Base-by-base conservation (phyloP, 2,113 vertebrate genomes). In the Halichoeres trimaculatus region DNA sequence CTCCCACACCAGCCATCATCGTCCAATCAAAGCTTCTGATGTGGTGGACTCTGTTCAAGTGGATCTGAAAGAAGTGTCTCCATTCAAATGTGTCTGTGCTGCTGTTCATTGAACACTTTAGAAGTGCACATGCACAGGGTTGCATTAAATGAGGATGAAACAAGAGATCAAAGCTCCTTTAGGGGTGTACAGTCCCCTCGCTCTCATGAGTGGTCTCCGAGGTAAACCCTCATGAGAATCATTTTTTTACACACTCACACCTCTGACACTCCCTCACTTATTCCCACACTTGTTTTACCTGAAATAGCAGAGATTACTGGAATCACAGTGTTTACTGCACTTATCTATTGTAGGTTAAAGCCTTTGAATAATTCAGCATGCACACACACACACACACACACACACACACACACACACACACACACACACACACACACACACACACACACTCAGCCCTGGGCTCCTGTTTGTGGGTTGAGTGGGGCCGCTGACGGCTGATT, bases 301-400 rank as follows among this genome's bases (percentile, higher is more conserved):
- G 51, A 86, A 87, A 88, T 89, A 89, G 78, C 84, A 74, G 72
- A 87, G 81, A 88, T 93, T 85, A 90, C 85, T 50, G 80, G 89
- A 89, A 87, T 84, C 72, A 55, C 71, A 65, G 70, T 85, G 86
- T 78, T 86, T 70, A 70, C 81, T 70, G 75, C 80, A 78, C 83
- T 69, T 83, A 84, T 54, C 73, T 63, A 63, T 73, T 70, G 80
- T 65, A 83, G 78, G 91, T 91, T 91, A 89, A 89, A 90, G 57
- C 73, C 74, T 82, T 78, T 93, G 71, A 94, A 93, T 93, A 90
- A 94, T 92, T 91, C 88, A 93, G 71, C 47, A 53, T 75, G 4
- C 35, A 19, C 14, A 74, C 14, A 56, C 52, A 74, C 23, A 45
- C 69, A 53, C 59, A 45, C 34, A 45, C 69, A 53, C 64, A 13